Conservation (phyloP, 92 coral and sea anemone species). For the Zoanthus sociatus region DNA sequence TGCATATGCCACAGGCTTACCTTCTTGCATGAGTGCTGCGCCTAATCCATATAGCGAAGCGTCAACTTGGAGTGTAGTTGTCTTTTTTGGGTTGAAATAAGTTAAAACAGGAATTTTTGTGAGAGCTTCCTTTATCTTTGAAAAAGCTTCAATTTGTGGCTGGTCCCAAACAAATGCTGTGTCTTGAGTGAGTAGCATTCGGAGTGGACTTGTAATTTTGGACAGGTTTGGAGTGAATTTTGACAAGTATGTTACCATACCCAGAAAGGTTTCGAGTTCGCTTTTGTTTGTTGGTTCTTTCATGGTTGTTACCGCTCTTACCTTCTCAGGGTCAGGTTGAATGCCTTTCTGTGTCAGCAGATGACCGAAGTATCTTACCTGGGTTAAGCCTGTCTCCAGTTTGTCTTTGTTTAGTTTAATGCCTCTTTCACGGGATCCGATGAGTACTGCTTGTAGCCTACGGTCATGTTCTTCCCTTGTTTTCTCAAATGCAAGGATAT, state of each 20-base stretch:
- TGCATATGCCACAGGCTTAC: constrained; percentile 21
- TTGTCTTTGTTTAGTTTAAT: not conserved
- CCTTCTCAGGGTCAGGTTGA: constrained; percentile 27
- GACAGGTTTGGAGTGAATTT: constrained; percentile 13
- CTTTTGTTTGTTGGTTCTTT: constrained; percentile 12
- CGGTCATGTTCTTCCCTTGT: not conserved
- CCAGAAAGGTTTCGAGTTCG: constrained; percentile 12
- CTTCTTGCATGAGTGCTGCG: constrained; percentile 17
- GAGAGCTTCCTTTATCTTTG: not conserved
- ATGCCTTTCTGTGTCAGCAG: not conserved
- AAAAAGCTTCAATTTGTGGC: not conserved
- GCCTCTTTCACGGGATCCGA: not conserved
- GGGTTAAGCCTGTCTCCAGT: not conserved
- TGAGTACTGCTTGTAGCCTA: not conserved
- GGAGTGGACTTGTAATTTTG: constrained; percentile 9
- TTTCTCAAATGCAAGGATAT: not conserved
- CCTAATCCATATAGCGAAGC: constrained; percentile 4
- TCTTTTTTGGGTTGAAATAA: not conserved
- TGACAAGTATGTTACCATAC: not conserved
- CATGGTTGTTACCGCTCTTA: constrained; percentile 22
- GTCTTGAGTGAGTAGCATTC: not conserved
- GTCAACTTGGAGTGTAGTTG: not conserved
- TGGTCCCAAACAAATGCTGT: not conserved
- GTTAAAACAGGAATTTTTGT: not conserved
- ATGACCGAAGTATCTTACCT: constrained; percentile 12